A percentile compares a stretch with the other conserved stretches of the same genome.
Evolutionary conservation across 2,797 vertebrate genomes (phyloP).

Genomic region (Leucoraja ocellata): DNA sequence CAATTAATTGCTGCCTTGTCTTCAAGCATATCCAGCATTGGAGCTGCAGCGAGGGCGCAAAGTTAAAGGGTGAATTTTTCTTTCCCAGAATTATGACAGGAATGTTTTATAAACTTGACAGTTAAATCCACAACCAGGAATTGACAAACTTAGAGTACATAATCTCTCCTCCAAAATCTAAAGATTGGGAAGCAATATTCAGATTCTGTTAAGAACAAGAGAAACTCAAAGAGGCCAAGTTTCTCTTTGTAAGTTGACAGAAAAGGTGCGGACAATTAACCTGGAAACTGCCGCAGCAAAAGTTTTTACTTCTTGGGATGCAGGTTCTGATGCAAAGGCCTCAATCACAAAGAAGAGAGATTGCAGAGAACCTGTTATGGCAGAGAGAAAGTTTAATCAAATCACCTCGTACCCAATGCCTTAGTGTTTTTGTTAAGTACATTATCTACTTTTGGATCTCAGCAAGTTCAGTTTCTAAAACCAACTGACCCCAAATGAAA

Average conservation of each 20-base stretch:
- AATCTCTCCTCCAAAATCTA: neutral
- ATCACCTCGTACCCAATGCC: neutral
- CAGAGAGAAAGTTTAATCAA: neutral
- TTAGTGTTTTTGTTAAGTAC: slow-evolving; percentile 28
- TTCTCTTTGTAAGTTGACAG: neutral
- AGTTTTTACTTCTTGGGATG: neutral
- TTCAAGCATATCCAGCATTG: too few relatives aligned
- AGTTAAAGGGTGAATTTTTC: neutral
- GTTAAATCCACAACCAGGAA: neutral
- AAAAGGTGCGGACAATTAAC: neutral
- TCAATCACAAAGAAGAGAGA: neutral
- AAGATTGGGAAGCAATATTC: too few relatives aligned
- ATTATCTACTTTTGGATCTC: neutral
- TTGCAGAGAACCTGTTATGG: too few relatives aligned
- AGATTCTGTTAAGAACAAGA: neutral
- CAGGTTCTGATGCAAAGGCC: neutral
- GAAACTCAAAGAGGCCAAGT: neutral
- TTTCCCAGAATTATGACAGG: neutral
- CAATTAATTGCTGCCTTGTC: neutral
- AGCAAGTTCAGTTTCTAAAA: neutral
- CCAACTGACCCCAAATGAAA: neutral
- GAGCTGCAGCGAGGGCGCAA: too few relatives aligned
- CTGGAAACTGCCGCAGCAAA: neutral
- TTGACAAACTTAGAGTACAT: neutral
- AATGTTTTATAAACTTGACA: neutral